Conservation (phyloP, 64 coral and sea anemone species). For the Actinia equina region DNA sequence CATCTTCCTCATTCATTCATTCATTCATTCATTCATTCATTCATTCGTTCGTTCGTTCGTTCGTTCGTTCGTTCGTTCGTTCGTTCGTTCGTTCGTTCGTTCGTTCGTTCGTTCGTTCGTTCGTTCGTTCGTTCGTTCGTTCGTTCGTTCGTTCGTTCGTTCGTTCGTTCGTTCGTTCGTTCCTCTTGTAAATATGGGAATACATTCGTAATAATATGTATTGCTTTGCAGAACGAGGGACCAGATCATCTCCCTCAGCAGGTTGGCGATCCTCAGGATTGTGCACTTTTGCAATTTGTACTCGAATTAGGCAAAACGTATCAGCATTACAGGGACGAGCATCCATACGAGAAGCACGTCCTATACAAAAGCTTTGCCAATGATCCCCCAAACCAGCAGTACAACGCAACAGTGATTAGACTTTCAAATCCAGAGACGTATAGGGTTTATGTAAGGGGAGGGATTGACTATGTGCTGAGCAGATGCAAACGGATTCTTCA, state of each 20-base stretch:
- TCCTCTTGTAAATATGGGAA: neutral
- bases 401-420: conserved; percentile 15
- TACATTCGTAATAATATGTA: neutral
- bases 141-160: no score
- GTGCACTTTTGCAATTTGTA: conserved; percentile 74
- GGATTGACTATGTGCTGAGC: neutral
- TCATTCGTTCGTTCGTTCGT: no score
- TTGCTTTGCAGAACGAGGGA: conserved; percentile 58
- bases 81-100: no score
- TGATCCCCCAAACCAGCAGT: neutral
- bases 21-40: no score
- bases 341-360: conserved; percentile 62
- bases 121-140: no score
- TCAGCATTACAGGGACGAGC: conserved; percentile 79
- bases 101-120: no score
- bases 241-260: conserved; percentile 67
- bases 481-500: neutral
- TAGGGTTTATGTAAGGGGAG: conserved; percentile 15
- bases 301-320: conserved; percentile 69
- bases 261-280: conserved; percentile 63
- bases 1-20: no score
- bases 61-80: no score
- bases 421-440: neutral
- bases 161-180: no score
- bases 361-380: conserved; percentile 29